These are phyloP conservation scores for Aspiorhynchus laticeps DNA, from an alignment of 2,113 vertebrate species.

Conservation along the genomic window DNA sequence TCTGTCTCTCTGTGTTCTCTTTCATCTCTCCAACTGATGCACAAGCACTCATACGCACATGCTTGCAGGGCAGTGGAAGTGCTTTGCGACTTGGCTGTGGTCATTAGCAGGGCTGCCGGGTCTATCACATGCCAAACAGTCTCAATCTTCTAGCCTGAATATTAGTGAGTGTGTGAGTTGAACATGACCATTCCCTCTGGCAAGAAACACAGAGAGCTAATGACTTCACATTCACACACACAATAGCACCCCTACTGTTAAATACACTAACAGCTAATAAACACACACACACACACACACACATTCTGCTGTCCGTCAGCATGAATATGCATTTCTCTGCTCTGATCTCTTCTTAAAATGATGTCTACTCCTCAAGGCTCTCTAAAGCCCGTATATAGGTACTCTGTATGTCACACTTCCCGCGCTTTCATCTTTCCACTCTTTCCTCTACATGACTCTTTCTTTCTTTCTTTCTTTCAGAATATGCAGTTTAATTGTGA, in stretches of 20 bases:
- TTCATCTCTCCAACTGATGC: slow-evolving; percentile 11
- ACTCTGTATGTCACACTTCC: slow-evolving; percentile 53
- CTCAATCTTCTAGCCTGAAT: slow-evolving; percentile 65
- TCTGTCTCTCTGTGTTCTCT: slow-evolving; percentile 13
- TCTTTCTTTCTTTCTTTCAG: background rate
- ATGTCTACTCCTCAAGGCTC: background rate
- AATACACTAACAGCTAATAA: slow-evolving; percentile 14
- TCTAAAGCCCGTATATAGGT: slow-evolving; percentile 7
- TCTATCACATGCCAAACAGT: slow-evolving; percentile 62
- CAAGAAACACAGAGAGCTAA: slow-evolving; percentile 52
- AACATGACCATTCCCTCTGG: slow-evolving; percentile 38
- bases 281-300: slow-evolving; percentile 30
- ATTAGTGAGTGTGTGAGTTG: slow-evolving; percentile 47
- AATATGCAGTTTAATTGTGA: background rate
- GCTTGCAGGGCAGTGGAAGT: background rate
- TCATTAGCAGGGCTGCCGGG: slow-evolving; percentile 48
- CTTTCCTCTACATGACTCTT: background rate
- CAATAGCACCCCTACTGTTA: background rate
- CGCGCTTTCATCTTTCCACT: slow-evolving; percentile 31
- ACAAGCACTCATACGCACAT: background rate
- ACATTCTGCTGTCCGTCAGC: background rate
- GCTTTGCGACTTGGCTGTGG: slow-evolving; percentile 9
- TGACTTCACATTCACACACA: slow-evolving; percentile 52
- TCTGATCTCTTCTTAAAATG: slow-evolving; percentile 23
- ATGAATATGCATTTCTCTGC: slow-evolving; percentile 10